Conservation (phyloP, 2,797 vertebrate species). For the Hybognathus amarus region DNA sequence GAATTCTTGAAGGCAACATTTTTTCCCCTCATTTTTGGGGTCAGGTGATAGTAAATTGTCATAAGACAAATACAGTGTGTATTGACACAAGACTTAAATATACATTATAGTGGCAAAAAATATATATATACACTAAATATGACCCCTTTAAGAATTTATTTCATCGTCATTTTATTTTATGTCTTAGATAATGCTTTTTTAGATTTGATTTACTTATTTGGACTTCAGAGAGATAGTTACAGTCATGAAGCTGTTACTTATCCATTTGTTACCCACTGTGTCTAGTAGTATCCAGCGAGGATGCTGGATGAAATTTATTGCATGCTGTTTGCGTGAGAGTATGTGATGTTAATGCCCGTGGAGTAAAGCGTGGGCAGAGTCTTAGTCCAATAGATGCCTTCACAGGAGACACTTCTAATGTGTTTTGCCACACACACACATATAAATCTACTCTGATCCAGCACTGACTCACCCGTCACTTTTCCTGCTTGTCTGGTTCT, state of each 20-base stretch:
- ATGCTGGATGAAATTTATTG: slow-evolving; percentile 37
- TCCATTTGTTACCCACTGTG: slow-evolving; percentile 49
- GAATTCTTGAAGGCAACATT: background rate
- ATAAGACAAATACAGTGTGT: background rate
- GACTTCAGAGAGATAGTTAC: background rate
- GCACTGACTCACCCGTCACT: slow-evolving; percentile 56
- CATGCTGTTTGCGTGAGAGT: slow-evolving; percentile 42
- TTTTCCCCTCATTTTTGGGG: background rate
- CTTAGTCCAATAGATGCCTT: slow-evolving; percentile 56
- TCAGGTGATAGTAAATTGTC: background rate
- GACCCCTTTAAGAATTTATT: background rate
- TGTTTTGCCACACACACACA: slow-evolving; percentile 46
- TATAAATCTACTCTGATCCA: slow-evolving; percentile 40
- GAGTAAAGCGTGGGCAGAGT: slow-evolving; percentile 53
- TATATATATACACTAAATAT: background rate
- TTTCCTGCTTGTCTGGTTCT: slow-evolving; percentile 53
- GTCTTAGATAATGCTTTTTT: background rate
- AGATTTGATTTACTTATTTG: slow-evolving; percentile 23
- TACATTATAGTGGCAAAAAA: no score
- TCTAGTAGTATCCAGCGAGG: slow-evolving; percentile 42
- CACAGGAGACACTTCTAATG: slow-evolving; percentile 61
- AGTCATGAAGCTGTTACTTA: slow-evolving; percentile 35
- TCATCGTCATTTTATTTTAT: background rate
- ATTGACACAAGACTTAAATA: background rate
- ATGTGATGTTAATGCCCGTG: slow-evolving; percentile 55